Evolutionary conservation across 1,140 invertebrate genomes (phyloP), one percentile per base, ranked within the genome.

Genomic region (Melitaea cinxia): DNA sequence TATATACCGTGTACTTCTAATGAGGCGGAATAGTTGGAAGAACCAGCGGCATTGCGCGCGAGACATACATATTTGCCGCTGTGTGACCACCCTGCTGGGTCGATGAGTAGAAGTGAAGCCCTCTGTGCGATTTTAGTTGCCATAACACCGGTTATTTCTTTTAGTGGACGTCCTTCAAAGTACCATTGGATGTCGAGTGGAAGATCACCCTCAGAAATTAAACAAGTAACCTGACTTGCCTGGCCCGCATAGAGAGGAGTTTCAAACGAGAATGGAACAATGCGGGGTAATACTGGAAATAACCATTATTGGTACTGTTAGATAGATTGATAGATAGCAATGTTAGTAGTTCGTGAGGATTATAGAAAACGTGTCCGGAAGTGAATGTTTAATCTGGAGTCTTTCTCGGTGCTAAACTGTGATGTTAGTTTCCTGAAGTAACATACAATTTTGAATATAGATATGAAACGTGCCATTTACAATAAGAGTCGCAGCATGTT

Each of bases 21-120:
- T 70, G 91, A 89, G 68, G 93, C 91, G 33, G 91, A 91, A 81
- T 92, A 98, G 79, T 97, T 95, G 82, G 98, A 96, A 4, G 95
- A 95, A 71, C 98, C 98, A 72, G 97, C 96, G 56, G 94, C 93
- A 89, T 98, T 98, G 74, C 94, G 94, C 35, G 97, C 97, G 60
- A 97, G 91, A 92, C 98, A 99, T 72, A 96, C 94, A 91, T 98
- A 99, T 54, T 96, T 95, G 83, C 75, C 91, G 83, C 91, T 97
- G 96, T 81, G 96, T 95, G 86, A 98, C 97, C 67, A 98, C 95
- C 91, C 97, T 94, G 96, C 70, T 94, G 93, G 89, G 71, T 93
- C 93, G 73, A 94, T 94, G 63, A 92, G 91, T 53, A 94, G 85
- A 45, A 95, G 93, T 72, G 95, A 96, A 33, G 94, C 91, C 88